Conservation (phyloP, 2,888 invertebrate genomes). For the Caenorhabditis doughertyi region DNA sequence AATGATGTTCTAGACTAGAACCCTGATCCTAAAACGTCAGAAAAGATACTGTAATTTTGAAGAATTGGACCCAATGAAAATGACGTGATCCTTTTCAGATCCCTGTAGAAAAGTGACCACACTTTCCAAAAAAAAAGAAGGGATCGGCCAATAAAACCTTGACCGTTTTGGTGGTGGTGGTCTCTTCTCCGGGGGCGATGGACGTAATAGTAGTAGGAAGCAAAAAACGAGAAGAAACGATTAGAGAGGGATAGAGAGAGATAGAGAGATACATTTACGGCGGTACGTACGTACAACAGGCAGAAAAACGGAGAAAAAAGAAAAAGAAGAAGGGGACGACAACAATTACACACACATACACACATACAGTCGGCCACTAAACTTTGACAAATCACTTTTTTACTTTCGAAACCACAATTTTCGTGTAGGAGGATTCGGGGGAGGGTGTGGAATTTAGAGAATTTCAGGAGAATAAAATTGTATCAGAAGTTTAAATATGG, state of each 20-base stretch:
- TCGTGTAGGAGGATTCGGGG: too few relatives aligned
- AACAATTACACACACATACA: conserved; percentile 14
- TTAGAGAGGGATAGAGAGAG: conserved; percentile 4
- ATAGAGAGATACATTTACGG: conserved; percentile 29
- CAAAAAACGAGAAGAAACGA: conserved; percentile 32
- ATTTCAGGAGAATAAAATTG: neutral
- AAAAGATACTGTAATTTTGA: too few relatives aligned
- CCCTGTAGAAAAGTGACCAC: neutral
- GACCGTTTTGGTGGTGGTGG: conserved; percentile 42
- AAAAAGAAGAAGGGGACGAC: neutral
- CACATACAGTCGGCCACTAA: conserved; percentile 7
- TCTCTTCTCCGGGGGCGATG: neutral
- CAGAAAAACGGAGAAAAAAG: neutral
- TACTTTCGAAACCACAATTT: conserved; percentile 15
- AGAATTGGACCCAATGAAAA: too few relatives aligned
- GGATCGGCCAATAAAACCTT: conserved; percentile 34
- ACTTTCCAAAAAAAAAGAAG: neutral
- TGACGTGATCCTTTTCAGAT: neutral
- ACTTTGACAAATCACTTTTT: conserved; percentile 43
- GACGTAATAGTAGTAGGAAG: conserved; percentile 38
- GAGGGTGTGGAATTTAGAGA: too few relatives aligned
- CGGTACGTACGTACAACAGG: neutral
- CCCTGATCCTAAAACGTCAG: too few relatives aligned
- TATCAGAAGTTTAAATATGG: neutral
- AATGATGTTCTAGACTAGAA: too few relatives aligned